A percentile compares a stretch with the other conserved stretches of the same genome.
Conservation (phyloP, 2,797 vertebrate species). For the Falco naumanni region DNA sequence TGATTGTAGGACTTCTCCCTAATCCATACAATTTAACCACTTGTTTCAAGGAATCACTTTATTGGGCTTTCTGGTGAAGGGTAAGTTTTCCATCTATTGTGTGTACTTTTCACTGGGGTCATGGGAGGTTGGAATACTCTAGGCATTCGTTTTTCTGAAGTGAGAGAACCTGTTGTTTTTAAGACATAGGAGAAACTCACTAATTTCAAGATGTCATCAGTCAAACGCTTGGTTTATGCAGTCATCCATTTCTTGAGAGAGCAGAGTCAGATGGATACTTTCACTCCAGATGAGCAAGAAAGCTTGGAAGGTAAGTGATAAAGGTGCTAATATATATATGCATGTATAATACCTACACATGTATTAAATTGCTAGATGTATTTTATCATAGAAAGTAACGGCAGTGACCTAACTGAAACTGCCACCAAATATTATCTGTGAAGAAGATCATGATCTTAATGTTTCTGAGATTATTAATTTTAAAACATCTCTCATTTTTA, state of each 20-base stretch:
- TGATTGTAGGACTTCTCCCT: neutral
- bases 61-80: neutral
- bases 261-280: constrained; percentile 90
- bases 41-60: neutral
- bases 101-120: neutral
- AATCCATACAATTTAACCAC: neutral
- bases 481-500: neutral
- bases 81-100: neutral
- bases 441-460: neutral
- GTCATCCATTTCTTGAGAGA: constrained; percentile 96
- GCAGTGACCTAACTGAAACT: neutral
- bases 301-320: constrained; percentile 91
- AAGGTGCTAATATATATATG: neutral
- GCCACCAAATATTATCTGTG: neutral
- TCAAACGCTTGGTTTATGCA: constrained; percentile 93
- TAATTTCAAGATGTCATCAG: constrained; percentile 88
- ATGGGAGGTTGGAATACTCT: neutral
- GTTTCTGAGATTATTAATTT: neutral
- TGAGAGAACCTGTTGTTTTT: constrained; percentile 44
- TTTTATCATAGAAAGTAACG: neutral
- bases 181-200: constrained; percentile 44
- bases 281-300: constrained; percentile 96
- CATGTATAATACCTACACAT: neutral
- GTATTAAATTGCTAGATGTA: neutral
- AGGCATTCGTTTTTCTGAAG: neutral